Evolutionary conservation across 2,113 vertebrate species (phyloP).

Genomic region (Laterallus jamaicensis): DNA sequence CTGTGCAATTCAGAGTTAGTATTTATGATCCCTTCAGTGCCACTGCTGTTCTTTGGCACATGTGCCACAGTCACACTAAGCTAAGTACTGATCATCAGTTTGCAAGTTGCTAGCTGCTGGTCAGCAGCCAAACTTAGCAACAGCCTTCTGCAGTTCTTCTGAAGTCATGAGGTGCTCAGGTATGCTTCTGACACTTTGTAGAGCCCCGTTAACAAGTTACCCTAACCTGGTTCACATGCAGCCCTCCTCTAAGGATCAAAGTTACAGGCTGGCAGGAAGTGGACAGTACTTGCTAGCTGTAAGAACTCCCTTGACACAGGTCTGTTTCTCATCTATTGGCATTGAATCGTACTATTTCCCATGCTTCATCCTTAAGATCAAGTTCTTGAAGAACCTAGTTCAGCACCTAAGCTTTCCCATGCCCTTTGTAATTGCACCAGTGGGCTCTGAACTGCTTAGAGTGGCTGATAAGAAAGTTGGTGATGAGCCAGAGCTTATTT

Average conservation of each 20-base stretch:
- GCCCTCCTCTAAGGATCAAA: not conserved
- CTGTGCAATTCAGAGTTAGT: not conserved
- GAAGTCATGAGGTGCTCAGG: not conserved
- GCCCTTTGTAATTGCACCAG: not conserved
- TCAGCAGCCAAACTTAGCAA: not conserved
- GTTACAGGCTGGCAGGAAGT: accelerated
- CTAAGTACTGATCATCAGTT: not conserved
- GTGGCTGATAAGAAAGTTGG: not conserved
- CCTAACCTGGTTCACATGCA: not conserved
- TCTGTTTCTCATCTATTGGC: accelerated
- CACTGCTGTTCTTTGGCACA: not conserved
- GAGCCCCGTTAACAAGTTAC: not conserved
- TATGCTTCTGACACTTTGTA: not conserved
- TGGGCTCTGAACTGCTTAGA: not conserved
- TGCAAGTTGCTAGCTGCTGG: not conserved
- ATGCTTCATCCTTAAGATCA: not conserved
- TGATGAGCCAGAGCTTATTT: not conserved
- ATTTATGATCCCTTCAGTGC: not conserved
- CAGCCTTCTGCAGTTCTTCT: not conserved
- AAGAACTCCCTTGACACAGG: not conserved
- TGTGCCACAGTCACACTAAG: not conserved
- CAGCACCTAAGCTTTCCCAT: not conserved
- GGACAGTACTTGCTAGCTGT: not conserved
- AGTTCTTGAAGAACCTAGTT: not conserved
- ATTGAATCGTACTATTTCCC: not conserved